Conservation (phyloP, 2,113 vertebrate species). For the Vanacampus margaritifer region DNA sequence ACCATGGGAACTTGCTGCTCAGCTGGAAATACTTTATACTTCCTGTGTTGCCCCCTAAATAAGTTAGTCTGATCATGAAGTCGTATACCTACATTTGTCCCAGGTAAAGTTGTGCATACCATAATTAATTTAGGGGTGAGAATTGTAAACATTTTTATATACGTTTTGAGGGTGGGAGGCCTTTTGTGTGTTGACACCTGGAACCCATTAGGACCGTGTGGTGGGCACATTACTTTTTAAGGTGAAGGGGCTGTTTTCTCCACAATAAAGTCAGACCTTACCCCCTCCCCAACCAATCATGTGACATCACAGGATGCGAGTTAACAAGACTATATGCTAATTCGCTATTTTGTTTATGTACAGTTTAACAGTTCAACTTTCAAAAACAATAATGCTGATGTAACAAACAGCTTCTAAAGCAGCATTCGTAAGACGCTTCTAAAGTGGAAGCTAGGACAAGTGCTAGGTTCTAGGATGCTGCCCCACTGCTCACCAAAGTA, state of each 20-base stretch:
- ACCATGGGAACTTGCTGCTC: conserved; percentile 18
- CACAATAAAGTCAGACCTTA: conserved; percentile 56
- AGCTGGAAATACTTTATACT: conserved; percentile 42
- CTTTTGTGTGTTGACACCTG: conserved; percentile 40
- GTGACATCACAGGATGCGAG: neutral
- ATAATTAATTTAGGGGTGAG: neutral
- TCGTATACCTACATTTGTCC: neutral
- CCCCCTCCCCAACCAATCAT: too few relatives aligned
- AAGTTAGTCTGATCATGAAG: neutral
- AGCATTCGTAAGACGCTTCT: too few relatives aligned
- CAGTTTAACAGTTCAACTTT: too few relatives aligned
- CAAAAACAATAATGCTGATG: too few relatives aligned
- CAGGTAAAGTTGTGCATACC: neutral
- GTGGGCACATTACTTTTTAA: conserved; percentile 57
- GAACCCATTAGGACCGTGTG: conserved; percentile 62
- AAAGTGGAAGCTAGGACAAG: too few relatives aligned
- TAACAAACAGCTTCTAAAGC: too few relatives aligned
- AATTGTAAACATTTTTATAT: neutral
- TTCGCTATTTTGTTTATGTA: too few relatives aligned
- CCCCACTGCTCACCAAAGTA: too few relatives aligned
- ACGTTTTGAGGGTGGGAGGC: neutral
- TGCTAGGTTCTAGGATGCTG: too few relatives aligned
- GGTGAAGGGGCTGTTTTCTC: conserved; percentile 42
- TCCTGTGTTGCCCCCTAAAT: conserved; percentile 29
- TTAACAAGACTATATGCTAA: too few relatives aligned